Base-by-base conservation (phyloP, 2,888 invertebrate genomes). In the Tetragonisca angustula region DNA sequence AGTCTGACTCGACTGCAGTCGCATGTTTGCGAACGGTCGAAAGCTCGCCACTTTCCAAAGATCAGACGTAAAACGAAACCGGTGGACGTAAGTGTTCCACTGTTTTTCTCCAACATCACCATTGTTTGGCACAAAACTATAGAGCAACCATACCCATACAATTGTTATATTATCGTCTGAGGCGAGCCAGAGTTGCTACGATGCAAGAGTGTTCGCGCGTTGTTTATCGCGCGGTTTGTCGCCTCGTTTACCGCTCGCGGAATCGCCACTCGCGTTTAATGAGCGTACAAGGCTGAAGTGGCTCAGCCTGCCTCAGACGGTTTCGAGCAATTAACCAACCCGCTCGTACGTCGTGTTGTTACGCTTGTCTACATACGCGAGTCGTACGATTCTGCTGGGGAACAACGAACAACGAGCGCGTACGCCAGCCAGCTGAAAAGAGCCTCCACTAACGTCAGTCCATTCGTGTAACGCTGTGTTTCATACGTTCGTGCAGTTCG, bases 301-400 rank as follows among this genome's bases (percentile, higher is more conserved):
- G 56, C 64, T 43, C 49, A 65, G 83, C 76, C 76, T 54, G 68
- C 52, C 62, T 32, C 43, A 43, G 50, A n/a, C 72, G 59, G 76
- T 76, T 81, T 50, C 83, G 15, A 76, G 72, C 83, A 83, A 83
- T 83, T 83, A 83, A 83, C 83, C 43, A 72, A 56, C 69, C 62
- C 76, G 65, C 73, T 76, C 21, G 49, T 59, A 52, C 76, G 52
- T 73, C 27, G 83, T 75, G 75, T 72, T 56, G 67, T 83, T 69
- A 61, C 73, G 69, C 83, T 67, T 62, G 67, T n/a, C n/a, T 76
- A 43, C 43, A 43, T 43, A 69, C 76, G 27, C 13, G 61, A 73
- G 50, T n/a, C n/a, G 50, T 13, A 49, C 72, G 52, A 65, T 36
- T 59, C 64, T 65, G 17, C 11, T 19, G 81, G 43, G 24, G 27